These are phyloP conservation scores for Phylloscopus trochiloides DNA, from an alignment of 2,113 vertebrate species.

Conservation along the genomic window DNA sequence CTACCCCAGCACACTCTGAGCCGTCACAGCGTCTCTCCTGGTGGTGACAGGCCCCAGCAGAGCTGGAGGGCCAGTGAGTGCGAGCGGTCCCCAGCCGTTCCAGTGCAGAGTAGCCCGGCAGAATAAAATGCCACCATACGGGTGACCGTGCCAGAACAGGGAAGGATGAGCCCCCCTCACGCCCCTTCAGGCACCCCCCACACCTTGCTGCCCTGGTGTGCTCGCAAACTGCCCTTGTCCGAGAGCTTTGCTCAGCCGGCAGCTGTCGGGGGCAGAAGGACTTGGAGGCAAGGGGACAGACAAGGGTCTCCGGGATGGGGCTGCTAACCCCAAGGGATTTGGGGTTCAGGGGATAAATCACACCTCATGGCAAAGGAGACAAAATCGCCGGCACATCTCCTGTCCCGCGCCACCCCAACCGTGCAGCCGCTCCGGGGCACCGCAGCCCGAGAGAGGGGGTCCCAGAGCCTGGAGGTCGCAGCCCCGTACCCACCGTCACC, in stretches of 20 bases:
- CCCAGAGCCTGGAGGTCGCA: background rate
- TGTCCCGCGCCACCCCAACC: background rate
- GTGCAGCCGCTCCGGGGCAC: background rate
- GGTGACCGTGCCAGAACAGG: background rate
- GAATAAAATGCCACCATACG: background rate
- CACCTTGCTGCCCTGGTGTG: background rate
- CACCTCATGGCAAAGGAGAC: background rate
- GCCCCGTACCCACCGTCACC: background rate
- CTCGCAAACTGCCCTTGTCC: background rate
- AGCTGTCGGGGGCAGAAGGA: background rate
- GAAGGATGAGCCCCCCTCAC: background rate
- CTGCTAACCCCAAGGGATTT: background rate
- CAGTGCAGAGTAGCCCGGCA: background rate
- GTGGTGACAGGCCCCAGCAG: background rate
- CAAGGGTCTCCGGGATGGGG: background rate
- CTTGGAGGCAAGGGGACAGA: background rate
- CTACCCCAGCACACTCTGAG: background rate
- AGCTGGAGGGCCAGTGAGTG: background rate
- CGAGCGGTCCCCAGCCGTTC: fast-evolving
- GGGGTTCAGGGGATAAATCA: background rate
- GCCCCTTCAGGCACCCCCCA: no score
- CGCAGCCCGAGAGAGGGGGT: background rate
- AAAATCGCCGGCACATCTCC: background rate
- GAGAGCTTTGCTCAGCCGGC: background rate
- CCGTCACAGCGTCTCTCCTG: background rate